Evolutionary conservation across 2,888 invertebrate species (phyloP).

Genomic region (Hermaeophaga mercurialis): DNA sequence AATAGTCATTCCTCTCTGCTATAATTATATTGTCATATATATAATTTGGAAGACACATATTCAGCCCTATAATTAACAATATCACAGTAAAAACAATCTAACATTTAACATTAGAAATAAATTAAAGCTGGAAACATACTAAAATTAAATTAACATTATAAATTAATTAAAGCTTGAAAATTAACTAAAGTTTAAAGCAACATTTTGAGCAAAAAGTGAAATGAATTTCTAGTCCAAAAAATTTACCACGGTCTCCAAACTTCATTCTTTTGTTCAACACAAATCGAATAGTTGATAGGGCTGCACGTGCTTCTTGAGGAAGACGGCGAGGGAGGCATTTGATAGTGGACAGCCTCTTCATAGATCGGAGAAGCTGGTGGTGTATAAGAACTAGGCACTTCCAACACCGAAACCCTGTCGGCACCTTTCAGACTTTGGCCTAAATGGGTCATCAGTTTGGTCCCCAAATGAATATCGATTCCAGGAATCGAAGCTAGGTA

Average conservation of each 20-base stretch:
- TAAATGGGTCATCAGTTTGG: constrained; percentile 85
- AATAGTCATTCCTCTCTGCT: background rate
- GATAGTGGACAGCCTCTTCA: constrained; percentile 61
- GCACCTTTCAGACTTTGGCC: constrained; percentile 82
- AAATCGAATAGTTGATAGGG: constrained; percentile 53
- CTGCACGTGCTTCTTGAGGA: constrained; percentile 60
- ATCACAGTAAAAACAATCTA: constrained; percentile 1
- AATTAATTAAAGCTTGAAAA: constrained; percentile 26
- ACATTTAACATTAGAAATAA: too few species aligned
- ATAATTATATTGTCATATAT: constrained; percentile 10
- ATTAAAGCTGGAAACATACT: constrained; percentile 7
- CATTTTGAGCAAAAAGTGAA: constrained; percentile 34
- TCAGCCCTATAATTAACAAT: constrained; percentile 2
- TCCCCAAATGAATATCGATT: constrained; percentile 82
- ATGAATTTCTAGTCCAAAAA: constrained; percentile 3
- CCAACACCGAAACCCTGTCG: constrained; percentile 64
- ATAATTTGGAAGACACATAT: constrained; percentile 18
- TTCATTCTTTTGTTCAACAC: constrained; percentile 52
- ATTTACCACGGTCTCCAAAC: constrained; percentile 66
- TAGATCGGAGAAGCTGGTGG: constrained; percentile 62
- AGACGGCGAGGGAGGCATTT: constrained; percentile 70
- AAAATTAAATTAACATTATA: constrained; percentile 26
- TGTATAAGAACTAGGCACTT: constrained; percentile 61
- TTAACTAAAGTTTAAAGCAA: constrained; percentile 4
- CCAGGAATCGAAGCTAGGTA: constrained; percentile 83